A percentile compares a stretch with the other conserved stretches of the same genome.
These are phyloP conservation scores for Sebastes oblongus DNA, from an alignment of 2,797 vertebrate species.

Conservation along the genomic window DNA sequence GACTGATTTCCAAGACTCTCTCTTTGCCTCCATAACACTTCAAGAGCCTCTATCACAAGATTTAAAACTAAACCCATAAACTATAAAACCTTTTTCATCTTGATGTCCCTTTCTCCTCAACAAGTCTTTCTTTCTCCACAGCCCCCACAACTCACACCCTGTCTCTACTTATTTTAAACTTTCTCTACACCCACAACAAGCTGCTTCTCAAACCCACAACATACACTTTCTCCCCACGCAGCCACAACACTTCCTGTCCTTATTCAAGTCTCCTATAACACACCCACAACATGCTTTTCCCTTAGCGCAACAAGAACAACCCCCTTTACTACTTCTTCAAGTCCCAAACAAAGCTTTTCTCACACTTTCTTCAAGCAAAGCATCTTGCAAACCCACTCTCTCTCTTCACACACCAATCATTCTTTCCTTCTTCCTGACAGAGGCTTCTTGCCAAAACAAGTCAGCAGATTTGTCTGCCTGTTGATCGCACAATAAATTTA, in stretches of 20 bases:
- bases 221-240: conserved; percentile 38
- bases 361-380: background rate
- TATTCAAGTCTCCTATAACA: conserved; percentile 8
- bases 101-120: background rate
- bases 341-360: background rate
- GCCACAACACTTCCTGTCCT: conserved; percentile 52
- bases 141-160: conserved; percentile 13
- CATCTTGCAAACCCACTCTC: background rate
- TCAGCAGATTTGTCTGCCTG: background rate
- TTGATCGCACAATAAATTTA: background rate
- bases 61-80: conserved; percentile 8
- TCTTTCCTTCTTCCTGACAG: background rate
- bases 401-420: background rate
- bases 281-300: conserved; percentile 20
- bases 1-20: conserved; percentile 26
- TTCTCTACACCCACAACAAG: conserved; percentile 35
- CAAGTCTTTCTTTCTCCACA: conserved; percentile 16
- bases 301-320: conserved; percentile 10
- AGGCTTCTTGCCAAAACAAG: background rate
- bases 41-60: conserved; percentile 7
- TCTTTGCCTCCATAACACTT: conserved; percentile 2
- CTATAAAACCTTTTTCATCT: conserved; percentile 15
- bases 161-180: conserved; percentile 28
- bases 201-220: conserved; percentile 44
- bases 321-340: background rate